Evolutionary conservation across 2,888 invertebrate species (phyloP).

Genomic region (Conomelus anceps): DNA sequence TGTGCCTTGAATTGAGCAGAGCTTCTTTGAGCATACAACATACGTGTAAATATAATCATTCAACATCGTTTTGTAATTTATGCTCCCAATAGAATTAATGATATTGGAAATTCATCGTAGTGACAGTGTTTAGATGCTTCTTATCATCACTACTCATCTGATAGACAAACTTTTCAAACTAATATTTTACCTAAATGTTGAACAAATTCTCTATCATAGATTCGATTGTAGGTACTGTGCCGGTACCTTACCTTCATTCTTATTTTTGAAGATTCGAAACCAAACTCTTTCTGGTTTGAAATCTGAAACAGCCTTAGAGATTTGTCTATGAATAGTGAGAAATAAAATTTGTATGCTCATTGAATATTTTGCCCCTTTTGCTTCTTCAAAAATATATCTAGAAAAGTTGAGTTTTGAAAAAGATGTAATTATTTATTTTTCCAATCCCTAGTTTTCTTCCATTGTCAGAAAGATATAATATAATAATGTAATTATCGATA

Average conservation of each 20-base stretch:
- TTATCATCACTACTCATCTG: neutral
- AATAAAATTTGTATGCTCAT: conserved; percentile 5
- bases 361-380: neutral
- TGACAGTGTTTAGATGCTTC: neutral
- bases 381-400: neutral
- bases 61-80: neutral
- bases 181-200: neutral
- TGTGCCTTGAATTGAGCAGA: conserved; percentile 24
- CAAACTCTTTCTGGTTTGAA: neutral
- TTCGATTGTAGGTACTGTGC: neutral
- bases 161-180: neutral
- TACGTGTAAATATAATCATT: neutral
- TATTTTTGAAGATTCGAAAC: neutral
- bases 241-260: neutral
- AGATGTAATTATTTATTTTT: neutral
- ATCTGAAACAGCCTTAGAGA: neutral
- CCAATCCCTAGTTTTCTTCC: neutral
- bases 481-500: neutral
- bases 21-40: conserved; percentile 1
- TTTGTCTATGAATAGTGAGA: neutral
- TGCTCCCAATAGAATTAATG: neutral
- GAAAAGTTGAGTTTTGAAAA: neutral
- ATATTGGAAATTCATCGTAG: neutral
- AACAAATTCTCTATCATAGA: neutral
- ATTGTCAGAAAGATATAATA: neutral